Base-by-base conservation (phyloP, 2,888 invertebrate species). In the Heliconius sara region DNA sequence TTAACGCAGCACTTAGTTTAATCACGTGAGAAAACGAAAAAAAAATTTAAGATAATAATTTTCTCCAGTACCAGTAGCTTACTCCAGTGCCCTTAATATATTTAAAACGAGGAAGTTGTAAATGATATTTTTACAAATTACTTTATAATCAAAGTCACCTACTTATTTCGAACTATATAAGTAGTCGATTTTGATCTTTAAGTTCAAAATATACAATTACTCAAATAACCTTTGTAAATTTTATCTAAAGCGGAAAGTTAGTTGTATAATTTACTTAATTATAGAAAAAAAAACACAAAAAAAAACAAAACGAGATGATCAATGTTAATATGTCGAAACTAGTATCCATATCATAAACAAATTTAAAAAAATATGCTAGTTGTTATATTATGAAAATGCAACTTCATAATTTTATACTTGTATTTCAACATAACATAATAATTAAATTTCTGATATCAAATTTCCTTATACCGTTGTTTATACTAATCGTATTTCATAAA, bases 11-110 rank as follows among this genome's bases (percentile, higher is more conserved):
- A 10, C 39, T 39, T 39, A 10, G 39, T 39, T 39, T 39, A 39
- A 39, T 39, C 39, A 39, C 39, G 10, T 34, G 7, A 34, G 34
- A 34, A 34, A 43, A 47, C 47, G 16, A 47, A 13, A 47, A 13
- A 47, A 47, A 13, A 13, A 16, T 16, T 47, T 47, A 47, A 47
- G 0, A 16, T 16, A 47, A 47, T 47, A 13, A 16, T 47, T 47
- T 67, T 67, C 2, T 10, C 9, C 3, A 39, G 22, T 34, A 19
- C 47, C 10, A 52, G 25, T 52, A 71, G 47, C 19, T 52, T 65
- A 74, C 74, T 74, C 63, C 39, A 74, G 16, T 74, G 74, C 43
- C 74, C 65, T 74, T 63, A 74, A 60, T 74, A 5, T 30, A 39
- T 22, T n/a, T 68, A 52, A 34, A 27, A 75, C 19, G 22, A 65